Conservation (phyloP, 2,113 vertebrate genomes). For the Muscicapa adusta region DNA sequence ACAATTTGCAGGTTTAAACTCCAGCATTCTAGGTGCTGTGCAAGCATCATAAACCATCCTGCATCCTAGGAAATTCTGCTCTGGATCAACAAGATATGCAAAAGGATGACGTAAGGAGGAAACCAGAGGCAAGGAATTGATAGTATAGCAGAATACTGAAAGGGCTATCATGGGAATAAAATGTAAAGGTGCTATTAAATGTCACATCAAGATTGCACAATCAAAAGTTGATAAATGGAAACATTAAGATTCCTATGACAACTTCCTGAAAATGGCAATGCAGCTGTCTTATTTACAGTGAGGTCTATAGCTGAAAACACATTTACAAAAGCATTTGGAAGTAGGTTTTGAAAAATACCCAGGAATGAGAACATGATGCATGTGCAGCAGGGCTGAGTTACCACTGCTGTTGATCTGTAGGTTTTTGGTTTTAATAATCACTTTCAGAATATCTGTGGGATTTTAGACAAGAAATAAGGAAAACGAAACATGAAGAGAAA, state of each 20-base stretch:
- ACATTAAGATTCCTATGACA: background rate
- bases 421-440: background rate
- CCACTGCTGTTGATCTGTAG: background rate
- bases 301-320: background rate
- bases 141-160: background rate
- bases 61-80: background rate
- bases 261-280: background rate
- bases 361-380: background rate
- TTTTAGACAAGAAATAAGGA: background rate
- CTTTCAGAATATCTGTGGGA: background rate
- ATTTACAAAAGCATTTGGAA: background rate
- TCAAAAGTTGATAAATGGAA: slow-evolving; percentile 16
- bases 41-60: background rate
- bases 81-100: background rate
- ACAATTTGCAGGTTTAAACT: background rate
- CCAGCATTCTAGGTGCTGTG: background rate
- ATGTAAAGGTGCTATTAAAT: background rate
- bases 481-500: background rate
- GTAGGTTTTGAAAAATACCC: background rate
- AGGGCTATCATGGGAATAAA: slow-evolving; percentile 17
- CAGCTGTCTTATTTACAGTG: background rate
- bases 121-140: background rate
- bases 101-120: background rate
- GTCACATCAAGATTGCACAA: background rate
- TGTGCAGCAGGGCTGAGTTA: background rate